Evolutionary conservation across 2,888 invertebrate species (phyloP).

Genomic region (Lissocephala sabroskyi): DNA sequence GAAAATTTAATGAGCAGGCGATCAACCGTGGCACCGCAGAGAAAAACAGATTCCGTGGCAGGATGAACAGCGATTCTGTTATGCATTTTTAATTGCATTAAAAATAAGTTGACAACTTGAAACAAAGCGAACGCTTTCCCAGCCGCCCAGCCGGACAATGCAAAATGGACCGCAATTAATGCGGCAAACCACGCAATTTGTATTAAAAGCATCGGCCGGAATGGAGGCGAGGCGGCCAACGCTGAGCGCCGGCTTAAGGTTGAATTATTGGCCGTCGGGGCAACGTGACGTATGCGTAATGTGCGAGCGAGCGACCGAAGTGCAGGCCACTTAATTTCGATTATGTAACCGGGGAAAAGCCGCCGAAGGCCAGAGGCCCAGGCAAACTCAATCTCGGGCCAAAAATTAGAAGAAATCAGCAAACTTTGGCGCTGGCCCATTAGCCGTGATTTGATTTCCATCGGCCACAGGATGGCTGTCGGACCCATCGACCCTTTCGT

Average conservation of each 20-base stretch:
- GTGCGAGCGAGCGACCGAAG: too few species aligned
- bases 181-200: constrained; percentile 38
- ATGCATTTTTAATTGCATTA: constrained; percentile 28
- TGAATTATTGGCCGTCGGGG: constrained; percentile 38
- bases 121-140: constrained; percentile 5
- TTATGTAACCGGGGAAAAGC: too few species aligned
- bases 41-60: background rate
- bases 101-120: constrained; percentile 12
- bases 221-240: background rate
- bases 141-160: constrained; percentile 3
- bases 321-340: too few species aligned
- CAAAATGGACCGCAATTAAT: constrained; percentile 38
- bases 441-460: too few species aligned
- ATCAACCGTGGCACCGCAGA: background rate
- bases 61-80: background rate
- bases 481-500: too few species aligned
- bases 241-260: constrained; percentile 30
- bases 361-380: too few species aligned
- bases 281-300: constrained; percentile 27
- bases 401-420: too few species aligned
- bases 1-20: too few species aligned
- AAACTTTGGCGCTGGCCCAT: too few species aligned
- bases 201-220: constrained; percentile 13
- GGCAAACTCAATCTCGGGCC: too few species aligned
- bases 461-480: too few species aligned